Evolutionary conservation across 2,888 invertebrate species (phyloP).

Genomic region (Epistrophella euchroma): DNA sequence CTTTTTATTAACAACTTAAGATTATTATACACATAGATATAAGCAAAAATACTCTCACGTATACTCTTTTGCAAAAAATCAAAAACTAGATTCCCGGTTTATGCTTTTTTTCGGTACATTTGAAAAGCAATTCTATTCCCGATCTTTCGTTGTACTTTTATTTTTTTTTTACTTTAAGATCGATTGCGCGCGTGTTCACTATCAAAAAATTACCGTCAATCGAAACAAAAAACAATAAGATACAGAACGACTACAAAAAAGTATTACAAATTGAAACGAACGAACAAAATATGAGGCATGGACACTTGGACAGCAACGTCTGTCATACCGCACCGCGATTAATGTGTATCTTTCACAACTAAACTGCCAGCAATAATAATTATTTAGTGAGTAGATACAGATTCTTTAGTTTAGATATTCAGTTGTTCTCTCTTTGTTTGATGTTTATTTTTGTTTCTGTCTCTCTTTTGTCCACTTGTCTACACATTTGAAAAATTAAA

Average conservation of each 20-base stretch:
- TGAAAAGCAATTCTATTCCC: conserved; percentile 2
- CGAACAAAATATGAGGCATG: conserved; percentile 27
- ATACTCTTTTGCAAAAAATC: conserved; percentile 20
- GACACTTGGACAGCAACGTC: conserved; percentile 41
- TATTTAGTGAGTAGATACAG: conserved; percentile 64
- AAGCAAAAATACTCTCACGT: neutral
- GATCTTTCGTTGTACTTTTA: conserved; percentile 12
- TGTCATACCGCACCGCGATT: conserved; percentile 64
- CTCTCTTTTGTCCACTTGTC: conserved; percentile 43
- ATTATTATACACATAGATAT: neutral
- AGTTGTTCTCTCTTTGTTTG: conserved; percentile 37
- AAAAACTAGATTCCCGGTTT: conserved; percentile 25
- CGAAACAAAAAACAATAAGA: conserved; percentile 5
- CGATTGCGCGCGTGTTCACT: conserved; percentile 47
- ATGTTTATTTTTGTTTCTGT: conserved; percentile 38
- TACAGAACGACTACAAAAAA: conserved; percentile 12
- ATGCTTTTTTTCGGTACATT: conserved; percentile 8
- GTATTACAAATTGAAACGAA: conserved; percentile 16
- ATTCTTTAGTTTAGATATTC: conserved; percentile 69
- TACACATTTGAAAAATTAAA: conserved; percentile 61
- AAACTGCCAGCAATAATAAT: conserved; percentile 64
- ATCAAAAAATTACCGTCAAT: conserved; percentile 35
- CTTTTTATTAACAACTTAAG: conserved; percentile 28
- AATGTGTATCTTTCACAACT: conserved; percentile 71
- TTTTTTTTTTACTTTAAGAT: neutral